Base-by-base conservation (phyloP, 2,113 vertebrate species). In the Zapornia atra region DNA sequence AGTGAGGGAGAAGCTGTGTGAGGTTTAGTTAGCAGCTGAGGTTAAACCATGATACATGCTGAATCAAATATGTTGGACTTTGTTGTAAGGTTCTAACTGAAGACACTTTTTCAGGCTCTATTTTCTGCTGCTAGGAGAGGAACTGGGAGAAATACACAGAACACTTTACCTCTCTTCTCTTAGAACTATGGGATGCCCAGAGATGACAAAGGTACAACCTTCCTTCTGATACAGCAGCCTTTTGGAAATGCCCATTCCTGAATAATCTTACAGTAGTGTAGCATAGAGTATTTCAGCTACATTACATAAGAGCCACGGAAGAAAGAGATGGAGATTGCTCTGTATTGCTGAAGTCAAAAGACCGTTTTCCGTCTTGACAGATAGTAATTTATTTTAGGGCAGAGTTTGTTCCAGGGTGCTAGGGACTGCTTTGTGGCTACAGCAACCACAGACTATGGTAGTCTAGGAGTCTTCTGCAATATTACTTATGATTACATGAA, bases 401-500 rank as follows among this genome's bases (percentile, higher is more conserved):
- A 94, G 38, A 76, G 6, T 25, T 56, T 88, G 56, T 34, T 85
- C 38, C 54, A 72, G 36, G 59, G 22, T 86, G 50, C 40, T 82
- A 68, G 22, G 48, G 17, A 72, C 31, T 40, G 24, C 71, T 88
- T 60, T 29, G 61, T 57, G 38, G 56, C 69, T 82, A 25, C 48
- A 95, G 60, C 44, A 82, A 68, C 56, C 34, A 42, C 65, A 13
- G 31, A 18, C 31, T 80, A 36, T 18, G 50, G 21, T 34, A 72
- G 46, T 42, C 38, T 12, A 63, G 53, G 31, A 83, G 40, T 77
- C 64, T 53, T 87, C 68, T 88, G 79, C 51, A 86, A 40, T 73
- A 83, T 72, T 70, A 85, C n/a, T 90, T 92, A 78, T 16, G 31
- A 72, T 81, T 64, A 38, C 33, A 83, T 71, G 71, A 96, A 94